Conservation (phyloP, 2,797 vertebrate species). For the Fratercula arctica region DNA sequence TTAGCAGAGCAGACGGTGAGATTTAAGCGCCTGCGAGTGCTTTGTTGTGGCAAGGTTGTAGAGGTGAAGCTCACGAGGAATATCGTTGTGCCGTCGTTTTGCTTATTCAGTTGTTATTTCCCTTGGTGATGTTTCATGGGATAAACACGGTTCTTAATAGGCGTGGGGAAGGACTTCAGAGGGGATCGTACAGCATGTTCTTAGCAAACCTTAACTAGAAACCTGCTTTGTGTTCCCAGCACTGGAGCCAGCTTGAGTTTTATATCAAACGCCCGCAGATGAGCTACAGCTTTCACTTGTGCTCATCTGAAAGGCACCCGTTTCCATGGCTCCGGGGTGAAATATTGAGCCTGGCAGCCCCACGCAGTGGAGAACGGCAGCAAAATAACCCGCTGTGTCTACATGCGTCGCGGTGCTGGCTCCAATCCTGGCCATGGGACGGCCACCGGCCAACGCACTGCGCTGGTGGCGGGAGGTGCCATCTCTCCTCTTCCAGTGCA, state of each 20-base stretch:
- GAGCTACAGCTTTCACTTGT: background rate
- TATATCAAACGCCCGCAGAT: background rate
- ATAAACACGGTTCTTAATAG: background rate
- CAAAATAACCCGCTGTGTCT: background rate
- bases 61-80: background rate
- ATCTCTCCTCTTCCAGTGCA: background rate
- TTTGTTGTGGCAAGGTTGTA: conserved; percentile 22
- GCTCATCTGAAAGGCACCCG: background rate
- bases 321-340: conserved; percentile 29
- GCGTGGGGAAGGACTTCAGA: background rate
- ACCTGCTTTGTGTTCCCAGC: background rate
- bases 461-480: background rate
- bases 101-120: background rate
- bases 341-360: conserved; percentile 51
- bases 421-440: background rate
- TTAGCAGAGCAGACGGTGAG: conserved; percentile 1
- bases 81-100: background rate
- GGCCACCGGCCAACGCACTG: accelerated
- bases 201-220: background rate
- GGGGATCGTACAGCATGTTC: background rate
- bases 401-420: accelerated
- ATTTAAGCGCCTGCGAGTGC: background rate
- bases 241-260: background rate
- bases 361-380: background rate
- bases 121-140: background rate